Evolutionary conservation across 2,113 vertebrate species (phyloP), one percentile per base, ranked within the genome.

Genomic region (Sisor rabdophorus): DNA sequence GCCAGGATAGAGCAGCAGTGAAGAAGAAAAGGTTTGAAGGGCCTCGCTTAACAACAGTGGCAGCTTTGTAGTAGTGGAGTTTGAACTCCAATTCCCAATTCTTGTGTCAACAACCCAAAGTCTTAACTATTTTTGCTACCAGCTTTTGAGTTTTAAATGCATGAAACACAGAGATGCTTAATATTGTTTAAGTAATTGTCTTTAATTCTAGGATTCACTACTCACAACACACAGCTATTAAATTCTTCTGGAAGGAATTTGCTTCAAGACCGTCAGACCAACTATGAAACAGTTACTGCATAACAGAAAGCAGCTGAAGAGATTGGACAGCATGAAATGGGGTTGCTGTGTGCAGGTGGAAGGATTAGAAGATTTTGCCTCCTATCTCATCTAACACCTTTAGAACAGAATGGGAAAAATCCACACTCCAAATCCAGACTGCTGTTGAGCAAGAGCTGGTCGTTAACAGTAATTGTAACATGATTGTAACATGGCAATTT

Each of bases 301-400:
- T 24, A 69, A 69, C 65, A 69, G 65, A 28, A 11, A 19, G 65
- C 3, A 50, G 22, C 47, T 50, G 22, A 68, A 69, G 47, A 69
- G 47, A 69, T 69, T 69, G 65, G 24, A 69, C 16, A 52, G 65
- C 47, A 69, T 30, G 47, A 52, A 69, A 69, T 20, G 10, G 47
- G 28, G 65, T 52, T 69, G 24, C 47, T 20, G 65, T 69, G 47
- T 30, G 26, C 65, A 52, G 65, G 65, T 52, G 65, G 65, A 52
- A 69, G 24, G 65, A 69, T 69, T 69, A 69, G 16, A 16, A 52
- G 65, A 4, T 10, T 52, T 68, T 7, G 12, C 16, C 63, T 3
- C n/a, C 16, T 40, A 19, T 69, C 24, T 69, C 65, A 28, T 30
- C 47, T 69, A 69, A 69, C 24, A 69, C 24, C 44, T 52, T 68